Percentiles rank a stretch among this genome's conserved stretches.
These are phyloP conservation scores for Hydrolagus affinis DNA, from an alignment of 2,113 vertebrate species.

Conservation along the genomic window DNA sequence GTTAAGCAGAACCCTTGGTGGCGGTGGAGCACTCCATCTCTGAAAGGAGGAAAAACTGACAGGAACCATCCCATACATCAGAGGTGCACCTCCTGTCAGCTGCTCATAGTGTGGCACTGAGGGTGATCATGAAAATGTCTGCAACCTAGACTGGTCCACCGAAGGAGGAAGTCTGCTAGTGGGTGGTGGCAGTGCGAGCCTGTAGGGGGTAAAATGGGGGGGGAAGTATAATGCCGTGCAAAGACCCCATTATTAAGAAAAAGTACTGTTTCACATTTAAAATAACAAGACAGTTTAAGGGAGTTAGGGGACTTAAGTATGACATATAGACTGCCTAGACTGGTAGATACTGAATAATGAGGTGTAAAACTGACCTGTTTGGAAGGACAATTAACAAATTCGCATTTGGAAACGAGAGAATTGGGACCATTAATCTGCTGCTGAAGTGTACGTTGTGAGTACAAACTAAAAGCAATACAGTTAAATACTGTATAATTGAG, in stretches of 20 bases:
- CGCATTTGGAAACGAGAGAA: background rate
- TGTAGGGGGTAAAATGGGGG: background rate
- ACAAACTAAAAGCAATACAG: background rate
- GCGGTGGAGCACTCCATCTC: conserved; percentile 1
- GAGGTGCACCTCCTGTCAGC: background rate
- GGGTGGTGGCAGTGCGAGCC: no score
- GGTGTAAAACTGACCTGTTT: conserved; percentile 17
- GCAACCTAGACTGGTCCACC: background rate
- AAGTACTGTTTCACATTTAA: conserved; percentile 10
- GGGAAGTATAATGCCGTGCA: background rate
- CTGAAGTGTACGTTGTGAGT: background rate
- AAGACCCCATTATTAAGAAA: background rate
- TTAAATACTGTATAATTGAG: background rate
- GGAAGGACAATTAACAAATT: background rate
- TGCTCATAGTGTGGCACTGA: background rate
- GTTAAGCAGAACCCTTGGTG: background rate
- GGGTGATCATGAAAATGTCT: background rate
- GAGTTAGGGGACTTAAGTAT: background rate
- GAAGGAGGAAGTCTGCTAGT: no score
- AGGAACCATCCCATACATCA: background rate
- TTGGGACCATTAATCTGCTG: background rate
- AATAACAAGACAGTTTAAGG: background rate
- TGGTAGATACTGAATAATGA: conserved; percentile 24
- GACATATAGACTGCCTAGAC: conserved; percentile 5
- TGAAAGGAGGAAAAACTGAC: background rate